phyloP scores from a whole-genome alignment of 2,113 vertebrate genomes.

The Copsychus sechellarum region DNA sequence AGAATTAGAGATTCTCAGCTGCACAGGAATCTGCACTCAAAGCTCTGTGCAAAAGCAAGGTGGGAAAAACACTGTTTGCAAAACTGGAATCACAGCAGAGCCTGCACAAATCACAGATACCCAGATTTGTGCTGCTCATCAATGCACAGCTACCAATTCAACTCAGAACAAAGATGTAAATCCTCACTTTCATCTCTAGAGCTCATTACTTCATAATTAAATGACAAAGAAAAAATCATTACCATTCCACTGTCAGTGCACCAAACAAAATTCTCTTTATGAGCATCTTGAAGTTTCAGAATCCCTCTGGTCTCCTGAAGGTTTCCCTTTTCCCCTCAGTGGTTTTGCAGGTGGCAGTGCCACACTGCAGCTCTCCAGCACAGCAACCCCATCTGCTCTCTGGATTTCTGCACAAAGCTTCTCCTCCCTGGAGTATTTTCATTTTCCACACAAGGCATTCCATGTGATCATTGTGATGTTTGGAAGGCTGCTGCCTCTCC shows the following conservation, averaged over 20 bases:
- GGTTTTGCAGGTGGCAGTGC: not conserved
- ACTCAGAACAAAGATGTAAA: not conserved
- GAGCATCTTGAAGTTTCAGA: not conserved
- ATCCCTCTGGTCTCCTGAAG: not conserved
- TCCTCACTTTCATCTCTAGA: not conserved
- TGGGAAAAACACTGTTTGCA: not conserved
- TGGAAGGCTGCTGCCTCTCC: constrained; percentile 3
- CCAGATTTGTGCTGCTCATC: not conserved
- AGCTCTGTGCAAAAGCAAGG: not conserved
- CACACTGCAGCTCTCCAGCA: not conserved
- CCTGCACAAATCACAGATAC: not conserved
- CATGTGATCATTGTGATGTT: not conserved
- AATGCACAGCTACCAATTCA: not conserved
- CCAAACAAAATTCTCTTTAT: not conserved
- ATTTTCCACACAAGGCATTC: not conserved
- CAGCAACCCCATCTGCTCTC: not conserved
- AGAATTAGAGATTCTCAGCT: not conserved
- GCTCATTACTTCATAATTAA: not conserved
- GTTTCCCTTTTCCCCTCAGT: not conserved
- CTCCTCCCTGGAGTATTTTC: not conserved
- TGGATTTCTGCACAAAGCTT: not conserved
- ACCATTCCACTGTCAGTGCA: not conserved
- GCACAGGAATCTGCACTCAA: not conserved
- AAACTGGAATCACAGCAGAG: not conserved
- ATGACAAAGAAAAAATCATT: not conserved